A percentile compares a stretch with the other conserved stretches of the same genome.
Evolutionary conservation across 2,113 vertebrate species (phyloP).

Genomic region (Oxyura jamaicensis): DNA sequence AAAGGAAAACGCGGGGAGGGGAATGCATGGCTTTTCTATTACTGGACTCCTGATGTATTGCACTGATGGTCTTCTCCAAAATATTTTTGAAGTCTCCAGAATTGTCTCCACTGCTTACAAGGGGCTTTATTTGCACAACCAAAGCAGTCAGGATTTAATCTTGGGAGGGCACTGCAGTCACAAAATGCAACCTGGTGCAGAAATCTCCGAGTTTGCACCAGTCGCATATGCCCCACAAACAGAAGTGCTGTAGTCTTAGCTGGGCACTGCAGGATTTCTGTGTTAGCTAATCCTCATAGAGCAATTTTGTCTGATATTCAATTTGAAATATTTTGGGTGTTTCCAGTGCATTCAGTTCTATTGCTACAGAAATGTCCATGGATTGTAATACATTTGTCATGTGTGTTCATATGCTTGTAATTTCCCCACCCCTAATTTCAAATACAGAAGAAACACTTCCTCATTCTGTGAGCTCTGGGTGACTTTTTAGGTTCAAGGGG

Average conservation of each 20-base stretch:
- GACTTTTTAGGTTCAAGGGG: not conserved
- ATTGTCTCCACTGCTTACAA: not conserved
- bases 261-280: not conserved
- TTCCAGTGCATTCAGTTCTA: not conserved
- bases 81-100: not conserved
- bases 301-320: not conserved
- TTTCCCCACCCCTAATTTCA: not conserved
- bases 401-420: not conserved
- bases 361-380: not conserved
- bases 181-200: not conserved
- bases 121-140: not conserved
- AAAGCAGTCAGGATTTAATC: not conserved
- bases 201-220: not conserved
- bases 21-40: slow-evolving; percentile 77
- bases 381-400: not conserved
- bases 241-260: not conserved
- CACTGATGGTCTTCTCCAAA: not conserved
- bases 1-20: not conserved
- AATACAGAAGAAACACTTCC: not conserved
- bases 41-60: slow-evolving; percentile 39
- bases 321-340: not conserved
- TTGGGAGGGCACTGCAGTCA: not conserved
- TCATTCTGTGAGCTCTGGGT: not conserved
- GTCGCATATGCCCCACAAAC: not conserved
- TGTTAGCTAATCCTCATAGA: not conserved